These are phyloP conservation scores for Cladorhizidae sp. DNA, from an alignment of 37 sponge, comb jelly and placozoan genomes.

Conservation along the genomic window DNA sequence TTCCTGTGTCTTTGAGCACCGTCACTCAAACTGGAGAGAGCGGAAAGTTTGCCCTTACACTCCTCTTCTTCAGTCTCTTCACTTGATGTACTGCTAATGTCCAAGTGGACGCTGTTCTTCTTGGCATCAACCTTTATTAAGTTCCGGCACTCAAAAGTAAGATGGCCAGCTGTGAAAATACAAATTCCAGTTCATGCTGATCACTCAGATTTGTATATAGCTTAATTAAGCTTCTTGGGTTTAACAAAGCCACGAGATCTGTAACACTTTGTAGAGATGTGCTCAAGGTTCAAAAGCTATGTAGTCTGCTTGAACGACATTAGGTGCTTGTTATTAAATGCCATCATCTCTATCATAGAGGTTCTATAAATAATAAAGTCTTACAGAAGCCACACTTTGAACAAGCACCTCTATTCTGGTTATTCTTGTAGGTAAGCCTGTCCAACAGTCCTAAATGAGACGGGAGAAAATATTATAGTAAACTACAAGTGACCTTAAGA, in stretches of 20 bases:
- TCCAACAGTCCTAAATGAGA: slow-evolving; percentile 51
- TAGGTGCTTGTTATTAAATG: too few species aligned
- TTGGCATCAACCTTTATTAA: slow-evolving; percentile 73
- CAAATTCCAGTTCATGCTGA: too few species aligned
- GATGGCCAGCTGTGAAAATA: slow-evolving; percentile 75
- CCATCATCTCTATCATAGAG: too few species aligned
- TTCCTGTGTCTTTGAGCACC: slow-evolving; percentile 5
- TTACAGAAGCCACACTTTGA: slow-evolving; percentile 82
- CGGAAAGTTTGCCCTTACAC: slow-evolving; percentile 32
- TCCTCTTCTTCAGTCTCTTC: slow-evolving; percentile 65
- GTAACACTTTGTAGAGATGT: too few species aligned
- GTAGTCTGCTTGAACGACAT: too few species aligned
- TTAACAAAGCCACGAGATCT: too few species aligned
- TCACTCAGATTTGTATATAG: too few species aligned
- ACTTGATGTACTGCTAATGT: slow-evolving; percentile 89
- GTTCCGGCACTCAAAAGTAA: slow-evolving; percentile 91
- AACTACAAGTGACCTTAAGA: too few species aligned
- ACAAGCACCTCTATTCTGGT: slow-evolving; percentile 69
- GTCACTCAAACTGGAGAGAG: slow-evolving; percentile 24
- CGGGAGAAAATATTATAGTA: too few species aligned
- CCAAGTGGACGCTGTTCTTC: slow-evolving; percentile 69
- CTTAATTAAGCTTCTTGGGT: too few species aligned
- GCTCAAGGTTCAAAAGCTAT: too few species aligned
- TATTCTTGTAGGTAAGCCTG: slow-evolving; percentile 67
- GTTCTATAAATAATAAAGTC: slow-evolving; percentile 3